Evolutionary conservation across 2,888 invertebrate genomes (phyloP).

Genomic region (Eumerus sabulonum): DNA sequence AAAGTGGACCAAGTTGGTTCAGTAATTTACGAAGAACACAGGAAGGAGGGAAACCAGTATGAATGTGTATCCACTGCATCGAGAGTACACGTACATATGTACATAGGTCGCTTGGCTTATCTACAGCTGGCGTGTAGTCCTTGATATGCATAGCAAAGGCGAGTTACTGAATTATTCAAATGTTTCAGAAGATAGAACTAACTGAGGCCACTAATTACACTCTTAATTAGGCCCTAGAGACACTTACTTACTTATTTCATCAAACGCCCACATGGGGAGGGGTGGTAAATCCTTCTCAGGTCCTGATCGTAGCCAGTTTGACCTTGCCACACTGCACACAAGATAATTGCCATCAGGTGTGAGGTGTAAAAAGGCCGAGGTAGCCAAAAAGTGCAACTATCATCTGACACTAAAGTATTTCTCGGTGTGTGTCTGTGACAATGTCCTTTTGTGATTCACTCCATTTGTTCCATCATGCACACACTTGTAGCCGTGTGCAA

Average conservation of each 20-base stretch:
- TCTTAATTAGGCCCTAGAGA: slow-evolving; percentile 61
- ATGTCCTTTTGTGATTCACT: slow-evolving; percentile 18
- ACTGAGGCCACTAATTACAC: slow-evolving; percentile 58
- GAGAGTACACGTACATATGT: too few relatives aligned
- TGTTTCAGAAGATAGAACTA: slow-evolving; percentile 33
- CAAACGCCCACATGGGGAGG: not conserved
- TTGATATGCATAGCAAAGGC: slow-evolving; percentile 55
- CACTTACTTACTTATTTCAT: slow-evolving; percentile 36
- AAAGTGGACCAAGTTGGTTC: slow-evolving; percentile 64
- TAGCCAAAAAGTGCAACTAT: slow-evolving; percentile 48
- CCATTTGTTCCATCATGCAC: slow-evolving; percentile 12
- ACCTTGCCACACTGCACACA: slow-evolving; percentile 39
- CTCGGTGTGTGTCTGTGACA: not conserved
- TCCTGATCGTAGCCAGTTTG: slow-evolving; percentile 24
- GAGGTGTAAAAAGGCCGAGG: slow-evolving; percentile 30
- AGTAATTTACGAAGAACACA: slow-evolving; percentile 55
- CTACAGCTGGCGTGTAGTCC: slow-evolving; percentile 12
- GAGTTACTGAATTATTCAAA: slow-evolving; percentile 57
- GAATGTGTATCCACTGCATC: slow-evolving; percentile 42
- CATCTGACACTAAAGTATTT: slow-evolving; percentile 1
- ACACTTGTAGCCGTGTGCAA: slow-evolving; percentile 11
- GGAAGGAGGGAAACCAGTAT: too few relatives aligned
- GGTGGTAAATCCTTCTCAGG: not conserved
- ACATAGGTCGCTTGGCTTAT: slow-evolving; percentile 13
- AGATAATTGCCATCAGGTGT: slow-evolving; percentile 56